These are phyloP conservation scores for Heliconius hewitsoni DNA, from an alignment of 1,140 invertebrate genomes.

Conservation along the genomic window DNA sequence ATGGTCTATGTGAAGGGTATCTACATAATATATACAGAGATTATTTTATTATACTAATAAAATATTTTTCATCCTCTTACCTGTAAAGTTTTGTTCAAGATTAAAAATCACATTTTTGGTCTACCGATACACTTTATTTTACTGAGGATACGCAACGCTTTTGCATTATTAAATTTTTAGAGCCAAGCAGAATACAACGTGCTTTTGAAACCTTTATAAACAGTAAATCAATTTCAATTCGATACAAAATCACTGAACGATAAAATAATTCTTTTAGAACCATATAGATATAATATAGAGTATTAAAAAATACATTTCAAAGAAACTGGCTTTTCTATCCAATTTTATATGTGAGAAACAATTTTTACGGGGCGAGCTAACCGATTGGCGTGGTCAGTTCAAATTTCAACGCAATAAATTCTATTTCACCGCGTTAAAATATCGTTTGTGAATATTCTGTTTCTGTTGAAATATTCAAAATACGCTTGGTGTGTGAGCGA, in stretches of 20 bases:
- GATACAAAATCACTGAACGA: background rate
- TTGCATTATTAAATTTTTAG: background rate
- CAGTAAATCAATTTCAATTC: background rate
- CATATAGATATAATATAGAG: background rate
- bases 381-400: background rate
- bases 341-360: background rate
- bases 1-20: no score
- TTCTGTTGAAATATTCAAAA: constrained; percentile 19
- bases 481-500: constrained; percentile 21
- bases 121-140: background rate
- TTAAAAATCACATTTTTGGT: background rate
- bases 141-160: no score
- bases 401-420: background rate
- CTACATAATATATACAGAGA: no score
- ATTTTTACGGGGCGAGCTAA: background rate
- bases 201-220: background rate
- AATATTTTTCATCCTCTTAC: background rate
- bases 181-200: no score
- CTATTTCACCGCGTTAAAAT: background rate
- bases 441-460: background rate
- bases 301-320: background rate
- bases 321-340: background rate
- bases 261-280: background rate
- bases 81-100: background rate
- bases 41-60: background rate